phyloP scores from a whole-genome alignment of 2,888 invertebrate genomes.

The Lapara coniferarum region DNA sequence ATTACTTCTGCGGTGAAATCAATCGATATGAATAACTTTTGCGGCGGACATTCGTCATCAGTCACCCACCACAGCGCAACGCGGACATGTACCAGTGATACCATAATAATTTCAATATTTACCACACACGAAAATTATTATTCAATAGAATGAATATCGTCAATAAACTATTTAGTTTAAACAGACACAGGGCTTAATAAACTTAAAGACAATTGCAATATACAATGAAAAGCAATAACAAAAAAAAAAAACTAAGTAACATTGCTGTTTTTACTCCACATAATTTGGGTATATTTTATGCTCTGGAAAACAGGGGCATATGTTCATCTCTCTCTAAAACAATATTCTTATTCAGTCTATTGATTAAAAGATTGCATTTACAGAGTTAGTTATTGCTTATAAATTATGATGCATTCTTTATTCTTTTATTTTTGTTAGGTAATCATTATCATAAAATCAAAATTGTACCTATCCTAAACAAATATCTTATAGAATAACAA shows the following conservation, averaged over 20 bases:
- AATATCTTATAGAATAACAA: too few species aligned
- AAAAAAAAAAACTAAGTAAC: too few species aligned
- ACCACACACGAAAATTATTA: neutral
- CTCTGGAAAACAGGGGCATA: neutral
- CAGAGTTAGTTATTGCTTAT: neutral
- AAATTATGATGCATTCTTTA: neutral
- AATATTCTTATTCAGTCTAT: neutral
- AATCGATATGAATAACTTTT: slow-evolving; percentile 61
- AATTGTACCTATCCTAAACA: too few species aligned
- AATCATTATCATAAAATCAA: too few species aligned
- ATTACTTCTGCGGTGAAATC: slow-evolving; percentile 59
- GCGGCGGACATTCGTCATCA: slow-evolving; percentile 53
- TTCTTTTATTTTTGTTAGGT: too few species aligned
- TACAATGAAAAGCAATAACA: too few species aligned
- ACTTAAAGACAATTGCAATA: too few species aligned
- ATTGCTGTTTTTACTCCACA: neutral
- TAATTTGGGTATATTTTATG: neutral
- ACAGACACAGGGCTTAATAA: neutral
- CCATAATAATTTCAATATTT: slow-evolving; percentile 33
- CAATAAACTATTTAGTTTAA: neutral
- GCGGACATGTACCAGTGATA: slow-evolving; percentile 50
- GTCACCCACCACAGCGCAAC: slow-evolving; percentile 61
- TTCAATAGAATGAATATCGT: neutral
- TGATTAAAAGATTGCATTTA: slow-evolving; percentile 5
- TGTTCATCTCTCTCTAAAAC: neutral